Percentiles rank a stretch among this genome's conserved stretches.
Conservation (phyloP, 2,113 vertebrate species). For the Saimiri boliviensis region DNA sequence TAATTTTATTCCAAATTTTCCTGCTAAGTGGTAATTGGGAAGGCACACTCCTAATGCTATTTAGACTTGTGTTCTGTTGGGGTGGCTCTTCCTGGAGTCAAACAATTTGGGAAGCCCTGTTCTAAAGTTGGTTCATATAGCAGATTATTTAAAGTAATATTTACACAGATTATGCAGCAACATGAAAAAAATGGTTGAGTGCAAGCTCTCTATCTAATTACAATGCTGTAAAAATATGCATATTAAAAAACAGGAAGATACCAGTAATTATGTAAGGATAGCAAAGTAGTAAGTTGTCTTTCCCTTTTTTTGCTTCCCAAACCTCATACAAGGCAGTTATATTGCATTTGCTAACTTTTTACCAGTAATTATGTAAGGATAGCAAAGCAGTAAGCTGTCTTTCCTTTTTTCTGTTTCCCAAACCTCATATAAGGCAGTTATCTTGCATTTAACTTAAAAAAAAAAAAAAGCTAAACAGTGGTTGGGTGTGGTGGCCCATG, state of each 20-base stretch:
- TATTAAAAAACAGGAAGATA: background rate
- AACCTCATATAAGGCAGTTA: background rate
- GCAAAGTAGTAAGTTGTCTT: background rate
- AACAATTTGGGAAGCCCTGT: background rate
- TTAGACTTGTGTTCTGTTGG: background rate
- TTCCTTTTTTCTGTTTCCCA: background rate
- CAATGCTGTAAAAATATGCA: background rate
- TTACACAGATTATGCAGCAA: background rate
- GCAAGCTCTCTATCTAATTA: background rate
- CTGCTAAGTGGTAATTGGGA: background rate
- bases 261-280: background rate
- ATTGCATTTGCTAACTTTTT: background rate
- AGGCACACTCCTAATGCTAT: background rate
- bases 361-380: background rate
- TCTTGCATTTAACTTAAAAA: background rate
- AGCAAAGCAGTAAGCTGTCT: background rate
- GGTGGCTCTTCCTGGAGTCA: background rate
- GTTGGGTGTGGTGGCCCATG: too few species aligned
- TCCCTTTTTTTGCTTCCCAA: background rate
- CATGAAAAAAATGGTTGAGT: background rate
- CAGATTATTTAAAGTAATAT: background rate
- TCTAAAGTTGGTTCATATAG: background rate
- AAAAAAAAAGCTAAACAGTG: background rate
- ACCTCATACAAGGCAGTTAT: background rate
- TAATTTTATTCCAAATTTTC: background rate